These are phyloP conservation scores for Heterodera schachtii DNA, from an alignment of 1,140 invertebrate genomes.

Conservation along the genomic window DNA sequence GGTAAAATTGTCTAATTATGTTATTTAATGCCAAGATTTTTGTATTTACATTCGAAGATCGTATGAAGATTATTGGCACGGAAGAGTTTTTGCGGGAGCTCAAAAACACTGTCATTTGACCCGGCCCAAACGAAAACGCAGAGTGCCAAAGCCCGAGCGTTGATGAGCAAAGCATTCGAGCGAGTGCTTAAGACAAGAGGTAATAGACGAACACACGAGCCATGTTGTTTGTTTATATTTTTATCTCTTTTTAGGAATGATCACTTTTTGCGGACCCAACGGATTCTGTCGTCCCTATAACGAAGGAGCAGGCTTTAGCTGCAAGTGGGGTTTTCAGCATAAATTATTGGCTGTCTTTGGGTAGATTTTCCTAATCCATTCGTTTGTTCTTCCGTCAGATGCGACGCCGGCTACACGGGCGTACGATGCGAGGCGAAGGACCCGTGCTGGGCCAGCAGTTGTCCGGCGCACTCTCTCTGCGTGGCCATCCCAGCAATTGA, in stretches of 20 bases:
- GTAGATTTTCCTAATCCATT: not conserved
- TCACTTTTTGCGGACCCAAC: conserved; percentile 16
- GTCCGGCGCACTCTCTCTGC: conserved; percentile 39
- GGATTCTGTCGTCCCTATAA: conserved; percentile 24
- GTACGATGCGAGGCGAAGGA: conserved; percentile 33
- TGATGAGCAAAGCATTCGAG: conserved; percentile 11
- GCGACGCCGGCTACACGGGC: conserved; percentile 32
- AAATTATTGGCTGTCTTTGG: not conserved
- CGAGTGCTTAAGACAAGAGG: not conserved
- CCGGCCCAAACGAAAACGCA: not conserved
- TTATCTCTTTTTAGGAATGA: conserved; percentile 20
- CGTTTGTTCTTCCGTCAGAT: conserved; percentile 26
- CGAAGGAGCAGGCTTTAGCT: conserved; percentile 4
- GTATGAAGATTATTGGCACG: not conserved
- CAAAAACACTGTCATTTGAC: conserved; percentile 1
- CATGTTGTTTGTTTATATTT: not conserved
- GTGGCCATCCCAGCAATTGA: conserved; percentile 29
- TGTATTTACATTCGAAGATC: not conserved
- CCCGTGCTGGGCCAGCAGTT: conserved; percentile 31
- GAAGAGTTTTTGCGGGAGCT: conserved; percentile 15
- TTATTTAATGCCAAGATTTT: too few relatives aligned
- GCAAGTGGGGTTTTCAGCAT: conserved; percentile 5
- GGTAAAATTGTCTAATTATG: not conserved
- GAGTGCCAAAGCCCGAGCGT: not conserved
- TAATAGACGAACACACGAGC: not conserved